These are phyloP conservation scores for Pseudopipra pipra DNA, from an alignment of 2,113 vertebrate genomes.

Conservation along the genomic window DNA sequence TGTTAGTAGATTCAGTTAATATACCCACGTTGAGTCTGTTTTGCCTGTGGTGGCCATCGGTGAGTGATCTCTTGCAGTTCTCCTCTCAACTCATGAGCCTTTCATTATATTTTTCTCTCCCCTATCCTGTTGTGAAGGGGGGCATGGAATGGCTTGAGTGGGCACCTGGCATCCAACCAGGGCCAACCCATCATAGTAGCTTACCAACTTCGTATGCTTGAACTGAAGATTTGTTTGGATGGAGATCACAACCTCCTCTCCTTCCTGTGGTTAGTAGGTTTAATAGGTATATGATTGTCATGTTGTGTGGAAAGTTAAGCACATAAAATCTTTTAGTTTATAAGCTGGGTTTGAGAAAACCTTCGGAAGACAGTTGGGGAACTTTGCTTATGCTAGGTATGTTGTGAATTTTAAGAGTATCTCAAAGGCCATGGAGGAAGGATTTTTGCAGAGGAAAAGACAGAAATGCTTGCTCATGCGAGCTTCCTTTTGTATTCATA, in stretches of 20 bases:
- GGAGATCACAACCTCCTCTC: background rate
- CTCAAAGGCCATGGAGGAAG: background rate
- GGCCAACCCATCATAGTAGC: background rate
- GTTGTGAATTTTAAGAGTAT: background rate
- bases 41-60: background rate
- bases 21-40: rapidly evolving
- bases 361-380: background rate
- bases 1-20: background rate
- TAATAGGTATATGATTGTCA: background rate
- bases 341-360: background rate
- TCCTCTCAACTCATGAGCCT: background rate
- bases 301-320: background rate
- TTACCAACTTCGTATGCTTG: background rate
- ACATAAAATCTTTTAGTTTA: background rate
- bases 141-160: background rate
- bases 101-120: background rate
- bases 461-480: background rate
- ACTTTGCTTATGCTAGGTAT: background rate
- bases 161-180: background rate
- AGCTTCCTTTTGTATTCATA: background rate
- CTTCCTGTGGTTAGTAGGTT: background rate
- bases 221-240: background rate
- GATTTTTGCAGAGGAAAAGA: background rate
- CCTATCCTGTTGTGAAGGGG: background rate
- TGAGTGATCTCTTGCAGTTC: background rate